Base-by-base conservation (phyloP, 2,113 vertebrate genomes). In the Serilophus lunatus region DNA sequence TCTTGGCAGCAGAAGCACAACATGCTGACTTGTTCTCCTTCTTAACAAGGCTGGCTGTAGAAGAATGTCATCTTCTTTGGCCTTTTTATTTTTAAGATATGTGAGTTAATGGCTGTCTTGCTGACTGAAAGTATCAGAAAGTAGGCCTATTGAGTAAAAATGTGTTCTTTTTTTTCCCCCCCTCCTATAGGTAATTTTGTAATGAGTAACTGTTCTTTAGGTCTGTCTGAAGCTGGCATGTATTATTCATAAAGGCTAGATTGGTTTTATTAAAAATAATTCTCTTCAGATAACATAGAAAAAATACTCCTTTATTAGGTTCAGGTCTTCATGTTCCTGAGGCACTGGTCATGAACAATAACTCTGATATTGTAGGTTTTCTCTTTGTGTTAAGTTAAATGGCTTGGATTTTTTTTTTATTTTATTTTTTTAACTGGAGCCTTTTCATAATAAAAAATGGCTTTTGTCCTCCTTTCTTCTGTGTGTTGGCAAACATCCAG, bases 191-290 rank as follows among this genome's bases (percentile, higher is more conserved):
- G 71, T 82, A 47, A 81, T 90, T 94, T 89, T 81, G 24, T 45
- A 78, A n/a, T 54, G 25, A 71, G 23, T 64, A 78, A n/a, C 38
- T 82, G 42, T 87, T 92, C 44, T 82, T 80, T 61, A 69, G 69
- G 33, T 65, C 63, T 71, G 5, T 86, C 72, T 93, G 77, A 91
- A 74, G 56, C 69, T 77, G 35, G 6, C 3, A 10, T 94, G 51
- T 78, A 53, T 96, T 94, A 91, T 93, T 96, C 53, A 70, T 90
- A 88, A 65, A 60, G n/a, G 10, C 36, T 42, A 71, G 68, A 36
- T 76, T 72, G 31, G 50, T 69, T 96, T 94, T 86, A 86, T 82
- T 94, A 87, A 88, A 92, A 38, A 75, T 53, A 93, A 88, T 92
- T 95, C 19, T 80, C 40, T 87, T 86, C 64, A 70, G 60, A 95